Base-by-base conservation (phyloP, 2,797 vertebrate genomes). In the Poecilia picta region DNA sequence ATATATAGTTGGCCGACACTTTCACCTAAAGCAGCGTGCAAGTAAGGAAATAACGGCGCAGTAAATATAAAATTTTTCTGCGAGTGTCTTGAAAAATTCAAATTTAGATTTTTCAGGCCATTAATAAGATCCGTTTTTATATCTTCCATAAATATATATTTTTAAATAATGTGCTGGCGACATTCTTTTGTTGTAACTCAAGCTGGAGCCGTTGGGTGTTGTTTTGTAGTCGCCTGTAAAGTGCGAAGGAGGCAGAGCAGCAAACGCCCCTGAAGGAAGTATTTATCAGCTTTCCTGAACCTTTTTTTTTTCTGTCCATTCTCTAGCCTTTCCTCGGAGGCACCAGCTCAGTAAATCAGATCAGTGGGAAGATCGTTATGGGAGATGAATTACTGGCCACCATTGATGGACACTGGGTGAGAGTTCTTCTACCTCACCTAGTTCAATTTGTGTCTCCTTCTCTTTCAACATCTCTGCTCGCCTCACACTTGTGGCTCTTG, bases 391-490 rank as follows among this genome's bases (percentile, higher is more conserved):
- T 97, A 12, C 81, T 97, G 89, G 97, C 98, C 0, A 97, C 88
- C 1, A 93, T 99, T 47, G 95, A 93, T 0, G 98, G 98, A 87
- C 97, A 98, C 94, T 99, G 98, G 98, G 98, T 99, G 91, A 88
- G 79, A 53, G 41, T 33, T 70, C 39, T 20, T 1, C 31, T 46
- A 31, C 1, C 31, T 39, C 33, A 33, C 1, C 15, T 51, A 49
- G 41, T 62, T 68, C 8, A 18, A 1, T 49, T 23, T n/a, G 25
- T 71, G 57, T 13, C 15, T 43, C 39, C 13, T 45, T 73, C 11
- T 71, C 59, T n/a, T 15, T 74, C 6, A 68, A 49, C 8, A 25
- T 85, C 59, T 10, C 11, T 76, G 25, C 57, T 57, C 78, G 51
- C 45, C 0, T 6, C 62, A 53, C 45, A 41, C 20, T 71, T 5